Base-by-base conservation (phyloP, 2,797 vertebrate genomes). In the Gambusia yucatana region DNA sequence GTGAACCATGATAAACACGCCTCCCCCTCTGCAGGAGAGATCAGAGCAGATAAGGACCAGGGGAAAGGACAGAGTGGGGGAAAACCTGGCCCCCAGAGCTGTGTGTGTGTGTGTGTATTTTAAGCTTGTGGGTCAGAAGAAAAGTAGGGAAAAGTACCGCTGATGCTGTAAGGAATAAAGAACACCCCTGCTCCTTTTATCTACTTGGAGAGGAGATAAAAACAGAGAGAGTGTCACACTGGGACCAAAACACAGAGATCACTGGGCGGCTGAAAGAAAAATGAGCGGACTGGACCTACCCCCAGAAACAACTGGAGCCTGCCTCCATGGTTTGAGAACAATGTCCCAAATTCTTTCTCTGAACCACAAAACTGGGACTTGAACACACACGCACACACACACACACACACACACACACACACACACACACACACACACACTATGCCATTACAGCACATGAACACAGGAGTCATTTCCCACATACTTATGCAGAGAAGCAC, bases 251-350 rank as follows among this genome's bases (percentile, higher is more conserved):
- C 91, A 91, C 79, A 77, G 85, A 90, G 90, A 85, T 90, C 80
- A 76, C 55, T 87, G 78, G 81, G 83, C 72, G 78, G 84, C 75
- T 81, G 84, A 73, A 59, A 63, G 41, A 48, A 74, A 50, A 77
- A 22, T n/a, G 36, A 73, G 55, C 16, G 14, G 43, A 81, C 39
- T 82, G 77, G 77, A 72, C 82, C 81, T 52, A 78, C 61, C 41
- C 17, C 57, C 77, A 79, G 83, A 86, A 73, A 88, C 69, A 83
- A 89, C 63, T 52, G 87, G 81, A 82, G 75, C 48, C 74, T 72
- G 88, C 83, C 82, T 95, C 93, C 86, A 92, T 91, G 89, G 91
- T 90, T 92, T 77, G 85, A 81, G 86, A 95, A 95, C 93, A 94
- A 95, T 93, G 90, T 93, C 88, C 83, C 83, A 83, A 89, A 92